Evolutionary conservation across 1,140 invertebrate genomes (phyloP), one percentile per base, ranked within the genome.

Genomic region (Nephila pilipes): DNA sequence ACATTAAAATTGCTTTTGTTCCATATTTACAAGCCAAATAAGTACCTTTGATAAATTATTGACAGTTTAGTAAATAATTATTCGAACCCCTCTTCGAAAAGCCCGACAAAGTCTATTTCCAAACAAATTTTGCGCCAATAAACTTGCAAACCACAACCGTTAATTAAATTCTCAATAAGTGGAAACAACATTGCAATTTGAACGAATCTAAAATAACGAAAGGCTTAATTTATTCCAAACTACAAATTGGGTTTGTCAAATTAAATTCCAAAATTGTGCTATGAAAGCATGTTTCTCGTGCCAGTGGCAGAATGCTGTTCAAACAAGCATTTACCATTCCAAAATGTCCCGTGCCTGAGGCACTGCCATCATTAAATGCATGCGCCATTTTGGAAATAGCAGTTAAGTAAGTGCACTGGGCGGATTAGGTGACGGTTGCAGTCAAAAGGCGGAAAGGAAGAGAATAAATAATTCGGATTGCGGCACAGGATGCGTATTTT

Each of bases 341-440:
- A 54, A 46, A 83, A 83, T 83, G 65, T 75, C 65, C 54, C 55
- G 14, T 36, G 55, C 55, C 83, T 25, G 55, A 25, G 57, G 83
- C 83, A 60, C 36, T 58, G 83, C 58, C 83, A 60, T 85, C 83
- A 85, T 85, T 85, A 85, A 85, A 85, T 58, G 83, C 25, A 85
- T 54, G 6, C 38, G 83, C 83, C 83, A 85, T 85, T 58, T 85
- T 85, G 25, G 81, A 54, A 85, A 54, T 85, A 57, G 81, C 38
- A 36, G 29, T 80, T 25, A 46, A 81, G 38, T 55, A 81, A 81
- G 46, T 81, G 79, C 79, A 46, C 36, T 46, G 79, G 79, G 79
- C 54, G 85, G 58, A 87, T 87, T 87, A 87, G 46, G 54, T 87
- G 55, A 87, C 29, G 58, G 85, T 60, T 87, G 55, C 57, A 87